These are phyloP conservation scores for Anabacerthia variegaticeps DNA, from an alignment of 2,797 vertebrate genomes.

Conservation along the genomic window DNA sequence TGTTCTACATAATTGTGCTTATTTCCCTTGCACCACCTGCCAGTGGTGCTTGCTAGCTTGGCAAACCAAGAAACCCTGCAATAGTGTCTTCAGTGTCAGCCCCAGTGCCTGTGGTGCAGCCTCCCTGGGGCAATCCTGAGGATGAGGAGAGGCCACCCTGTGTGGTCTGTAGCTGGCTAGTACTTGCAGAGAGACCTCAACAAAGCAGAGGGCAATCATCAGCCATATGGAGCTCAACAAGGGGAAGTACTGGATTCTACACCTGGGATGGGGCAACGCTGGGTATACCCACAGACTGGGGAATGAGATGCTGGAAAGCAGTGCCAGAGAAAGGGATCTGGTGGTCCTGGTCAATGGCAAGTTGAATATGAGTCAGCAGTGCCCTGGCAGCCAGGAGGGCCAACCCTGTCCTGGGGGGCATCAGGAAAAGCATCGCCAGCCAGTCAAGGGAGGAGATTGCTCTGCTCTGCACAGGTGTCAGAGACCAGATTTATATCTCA, in stretches of 20 bases:
- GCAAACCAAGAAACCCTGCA: not conserved
- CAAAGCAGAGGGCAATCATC: not conserved
- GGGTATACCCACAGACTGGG: not conserved
- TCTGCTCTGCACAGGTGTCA: not conserved
- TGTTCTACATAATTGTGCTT: not conserved
- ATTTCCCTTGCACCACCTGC: not conserved
- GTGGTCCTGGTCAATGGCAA: not conserved
- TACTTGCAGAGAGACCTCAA: fast-evolving
- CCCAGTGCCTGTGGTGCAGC: not conserved
- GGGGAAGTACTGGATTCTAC: not conserved
- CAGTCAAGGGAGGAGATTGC: not conserved
- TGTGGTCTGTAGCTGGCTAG: not conserved
- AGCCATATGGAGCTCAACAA: not conserved
- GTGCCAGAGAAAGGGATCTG: not conserved
- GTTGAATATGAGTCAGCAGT: not conserved
- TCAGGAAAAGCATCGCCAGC: not conserved
- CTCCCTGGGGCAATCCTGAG: not conserved
- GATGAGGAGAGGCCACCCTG: fast-evolving
- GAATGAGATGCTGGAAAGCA: not conserved
- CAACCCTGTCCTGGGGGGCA: not conserved
- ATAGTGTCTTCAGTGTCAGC: not conserved
- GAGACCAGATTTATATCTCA: no score
- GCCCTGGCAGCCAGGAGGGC: not conserved
- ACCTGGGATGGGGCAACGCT: not conserved
- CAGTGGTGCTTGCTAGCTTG: not conserved